Evolutionary conservation across 2,797 vertebrate species (phyloP), one percentile per base, ranked within the genome.

Genomic region (Petrocephalus sullivani): DNA sequence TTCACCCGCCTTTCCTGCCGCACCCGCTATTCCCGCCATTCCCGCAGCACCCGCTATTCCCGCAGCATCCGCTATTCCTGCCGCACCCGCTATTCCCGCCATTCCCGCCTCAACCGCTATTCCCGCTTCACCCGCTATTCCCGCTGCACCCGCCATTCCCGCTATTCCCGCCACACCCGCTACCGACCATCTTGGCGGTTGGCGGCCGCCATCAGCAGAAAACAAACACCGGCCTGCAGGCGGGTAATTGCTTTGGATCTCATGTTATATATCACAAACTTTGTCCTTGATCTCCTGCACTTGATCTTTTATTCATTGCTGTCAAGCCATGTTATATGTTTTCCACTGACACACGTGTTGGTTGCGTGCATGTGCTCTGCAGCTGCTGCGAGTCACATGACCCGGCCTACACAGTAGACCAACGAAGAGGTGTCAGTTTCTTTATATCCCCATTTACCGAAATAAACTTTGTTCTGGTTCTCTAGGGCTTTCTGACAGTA

Each of bases 181-280:
- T 85, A 33, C 83, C 3, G 23, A 57, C 53, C 28, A 9, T 56
- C 28, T 28, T 85, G 28, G 28, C 28, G 28, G 28, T 28, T 28
- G 28, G 28, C 41, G 84, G 84, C 23, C 54, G 23, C 53, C 54
- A 23, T 58, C 51, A 23, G 54, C 84, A 85, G 84, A 85, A 85
- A 85, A 58, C 84, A 85, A 85, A 85, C 84, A 85, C 84, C 12
- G 84, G 28, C 28, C 51, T 58, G 54, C 23, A 28, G 54, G 90
- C 90, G 90, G 93, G 92, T 93, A 86, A 92, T 89, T 91, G 84
- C 84, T 85, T 82, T 60, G 78, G 57, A 82, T 61, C 87, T 84
- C 5, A 84, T 84, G 81, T 84, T 84, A 60, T 37, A 88, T 64
- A 57, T 88, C 84, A 57, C 84, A 85, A 85, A 85, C 54, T 85